Base-by-base conservation (phyloP, 1,140 invertebrate genomes). In the Drosophila sp. region DNA sequence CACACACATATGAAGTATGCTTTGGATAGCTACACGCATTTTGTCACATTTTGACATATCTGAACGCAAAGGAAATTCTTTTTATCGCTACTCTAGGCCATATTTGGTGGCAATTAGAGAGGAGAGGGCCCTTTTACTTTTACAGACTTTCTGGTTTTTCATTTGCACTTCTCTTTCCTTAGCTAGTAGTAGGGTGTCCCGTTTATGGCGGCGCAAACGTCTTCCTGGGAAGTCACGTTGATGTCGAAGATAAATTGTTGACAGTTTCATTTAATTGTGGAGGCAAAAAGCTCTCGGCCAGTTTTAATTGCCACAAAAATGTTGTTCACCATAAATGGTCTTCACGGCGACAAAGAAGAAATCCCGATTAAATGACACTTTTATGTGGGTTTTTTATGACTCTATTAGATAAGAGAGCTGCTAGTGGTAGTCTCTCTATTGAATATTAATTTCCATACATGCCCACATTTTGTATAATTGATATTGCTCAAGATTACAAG, bases 1-100 rank as follows among this genome's bases (percentile, higher is more conserved):
- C 11, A 27, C 23, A 25, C 1, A 47, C 2, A 3, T 3, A 38
- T 10, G 6, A 25, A 25, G 44, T 50, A 27, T 50, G 69, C 40
- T 56, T 30, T 35, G 54, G 17, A 40, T 60, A 62, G 38, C 62
- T 89, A 89, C 84, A 89, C 85, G 80, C 84, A 90, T 89, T 89
- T 89, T 89, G 84, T 89, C 84, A 89, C 84, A 89, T 89, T 89
- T 89, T 89, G 85, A 90, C 84, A 89, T 89, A 89, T 75, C 82
- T 89, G 72, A 80, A 74, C 63, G 44, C 72, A 71, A 70, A 57
- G 63, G 66, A 66, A 76, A 67, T 70, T 66, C 75, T 70, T 67
- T 60, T 41, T 62, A 72, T 75, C 75, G 79, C 70, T 79, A 63
- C 71, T 69, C 76, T 63, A 81, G 68, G 66, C 71, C 84, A 75